These are phyloP conservation scores for Staurois parvus DNA, from an alignment of 2,797 vertebrate species.

Conservation along the genomic window DNA sequence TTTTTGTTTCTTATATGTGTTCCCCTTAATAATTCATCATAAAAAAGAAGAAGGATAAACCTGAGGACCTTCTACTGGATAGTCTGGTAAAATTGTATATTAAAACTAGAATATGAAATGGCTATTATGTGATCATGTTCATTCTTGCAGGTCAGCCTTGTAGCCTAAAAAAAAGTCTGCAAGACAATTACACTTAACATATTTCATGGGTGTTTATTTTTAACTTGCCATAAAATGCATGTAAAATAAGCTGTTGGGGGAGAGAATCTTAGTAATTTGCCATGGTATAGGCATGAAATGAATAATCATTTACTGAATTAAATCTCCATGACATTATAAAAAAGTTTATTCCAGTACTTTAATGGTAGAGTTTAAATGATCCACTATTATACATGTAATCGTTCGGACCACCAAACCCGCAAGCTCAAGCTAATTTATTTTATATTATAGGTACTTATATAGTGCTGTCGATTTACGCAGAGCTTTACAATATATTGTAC, in stretches of 20 bases:
- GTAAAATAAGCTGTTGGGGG: conserved; percentile 24
- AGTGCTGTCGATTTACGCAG: too few species aligned
- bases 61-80: not conserved
- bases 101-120: not conserved
- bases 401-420: not conserved
- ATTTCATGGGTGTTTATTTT: conserved; percentile 33
- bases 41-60: not conserved
- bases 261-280: conserved; percentile 26
- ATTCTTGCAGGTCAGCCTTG: conserved; percentile 13
- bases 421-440: not conserved
- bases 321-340: conserved; percentile 7
- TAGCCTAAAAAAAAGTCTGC: not conserved
- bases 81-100: not conserved
- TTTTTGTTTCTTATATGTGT: too few species aligned
- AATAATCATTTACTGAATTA: conserved; percentile 37
- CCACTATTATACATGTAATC: not conserved
- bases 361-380: not conserved
- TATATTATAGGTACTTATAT: too few species aligned
- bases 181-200: conserved; percentile 44
- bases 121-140: conserved; percentile 6
- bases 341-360: not conserved
- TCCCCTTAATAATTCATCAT: not conserved
- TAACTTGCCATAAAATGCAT: conserved; percentile 44
- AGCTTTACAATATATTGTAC: too few species aligned
- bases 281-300: conserved; percentile 35